phyloP scores from a whole-genome alignment of 2,888 invertebrate species.

The Andrena bicolor region DNA sequence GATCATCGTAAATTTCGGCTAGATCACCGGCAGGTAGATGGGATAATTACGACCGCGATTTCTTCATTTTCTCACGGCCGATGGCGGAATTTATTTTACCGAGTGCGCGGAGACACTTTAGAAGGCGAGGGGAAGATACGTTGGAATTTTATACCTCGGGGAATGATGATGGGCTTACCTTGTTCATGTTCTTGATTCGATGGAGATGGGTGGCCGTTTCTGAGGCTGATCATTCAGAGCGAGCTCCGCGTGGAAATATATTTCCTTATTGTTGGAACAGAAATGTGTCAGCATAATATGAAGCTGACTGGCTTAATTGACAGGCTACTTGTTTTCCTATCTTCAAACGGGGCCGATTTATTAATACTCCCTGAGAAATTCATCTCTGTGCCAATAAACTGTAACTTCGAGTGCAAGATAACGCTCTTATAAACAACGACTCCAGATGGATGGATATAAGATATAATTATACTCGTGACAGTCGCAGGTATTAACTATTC shows the following conservation, averaged over 20 bases:
- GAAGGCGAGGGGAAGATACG: background rate
- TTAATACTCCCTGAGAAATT: no score
- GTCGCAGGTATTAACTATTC: background rate
- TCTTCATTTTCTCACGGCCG: slow-evolving; percentile 36
- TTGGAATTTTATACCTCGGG: slow-evolving; percentile 30
- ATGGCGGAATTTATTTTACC: slow-evolving; percentile 40
- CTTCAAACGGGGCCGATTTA: no score
- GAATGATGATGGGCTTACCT: slow-evolving; percentile 22
- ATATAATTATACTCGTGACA: no score
- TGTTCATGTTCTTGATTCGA: slow-evolving; percentile 5
- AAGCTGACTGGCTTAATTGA: no score
- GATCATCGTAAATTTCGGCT: slow-evolving; percentile 44
- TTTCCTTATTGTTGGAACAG: no score
- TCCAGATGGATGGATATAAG: no score
- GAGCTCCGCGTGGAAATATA: background rate
- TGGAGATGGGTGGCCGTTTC: background rate
- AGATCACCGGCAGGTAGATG: slow-evolving; percentile 6
- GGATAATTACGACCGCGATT: slow-evolving; percentile 52
- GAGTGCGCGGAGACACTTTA: background rate
- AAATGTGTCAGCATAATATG: no score
- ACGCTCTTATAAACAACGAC: no score
- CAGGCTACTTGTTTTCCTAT: no score
- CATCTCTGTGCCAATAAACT: no score
- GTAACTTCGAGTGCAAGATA: no score
- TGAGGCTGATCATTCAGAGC: background rate